Conservation (phyloP, 2,888 invertebrate species). For the Tridacna gigas region DNA sequence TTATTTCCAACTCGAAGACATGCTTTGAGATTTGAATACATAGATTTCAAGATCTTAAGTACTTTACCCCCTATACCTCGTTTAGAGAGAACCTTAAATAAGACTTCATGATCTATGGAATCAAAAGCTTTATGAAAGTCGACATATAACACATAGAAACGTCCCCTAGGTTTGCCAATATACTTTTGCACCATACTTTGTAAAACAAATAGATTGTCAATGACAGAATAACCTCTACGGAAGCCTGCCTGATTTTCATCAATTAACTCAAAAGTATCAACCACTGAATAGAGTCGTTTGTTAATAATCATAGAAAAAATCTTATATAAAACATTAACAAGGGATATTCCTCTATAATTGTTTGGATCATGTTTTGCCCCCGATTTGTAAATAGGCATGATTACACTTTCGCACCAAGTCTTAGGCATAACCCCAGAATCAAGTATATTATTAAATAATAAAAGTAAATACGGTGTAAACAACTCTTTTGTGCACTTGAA, state of each 20-base stretch:
- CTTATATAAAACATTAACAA: background rate
- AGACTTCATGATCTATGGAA: background rate
- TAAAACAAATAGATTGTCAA: slow-evolving; percentile 12
- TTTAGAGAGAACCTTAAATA: background rate
- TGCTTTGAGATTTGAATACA: slow-evolving; percentile 13
- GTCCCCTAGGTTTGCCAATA: background rate
- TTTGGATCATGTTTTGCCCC: no score
- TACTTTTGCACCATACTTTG: slow-evolving; percentile 17
- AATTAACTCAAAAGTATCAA: background rate
- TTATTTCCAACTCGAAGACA: background rate
- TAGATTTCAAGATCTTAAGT: slow-evolving; percentile 1
- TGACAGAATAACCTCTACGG: slow-evolving; percentile 9
- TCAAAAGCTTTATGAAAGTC: slow-evolving; percentile 19
- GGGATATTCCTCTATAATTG: no score
- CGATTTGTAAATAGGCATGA: slow-evolving; percentile 23
- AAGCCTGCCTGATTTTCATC: slow-evolving; percentile 11
- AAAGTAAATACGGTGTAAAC: background rate
- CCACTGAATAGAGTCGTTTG: background rate
- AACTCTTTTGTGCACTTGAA: background rate
- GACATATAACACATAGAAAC: slow-evolving; percentile 9
- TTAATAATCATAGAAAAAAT: slow-evolving; percentile 18
- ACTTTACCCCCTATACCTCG: slow-evolving; percentile 2
- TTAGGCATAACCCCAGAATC: slow-evolving; percentile 10
- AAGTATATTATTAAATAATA: slow-evolving; percentile 31
- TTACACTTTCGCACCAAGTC: slow-evolving; percentile 17